phyloP scores from a whole-genome alignment of 2,113 vertebrate species.

The Eublepharis macularius region DNA sequence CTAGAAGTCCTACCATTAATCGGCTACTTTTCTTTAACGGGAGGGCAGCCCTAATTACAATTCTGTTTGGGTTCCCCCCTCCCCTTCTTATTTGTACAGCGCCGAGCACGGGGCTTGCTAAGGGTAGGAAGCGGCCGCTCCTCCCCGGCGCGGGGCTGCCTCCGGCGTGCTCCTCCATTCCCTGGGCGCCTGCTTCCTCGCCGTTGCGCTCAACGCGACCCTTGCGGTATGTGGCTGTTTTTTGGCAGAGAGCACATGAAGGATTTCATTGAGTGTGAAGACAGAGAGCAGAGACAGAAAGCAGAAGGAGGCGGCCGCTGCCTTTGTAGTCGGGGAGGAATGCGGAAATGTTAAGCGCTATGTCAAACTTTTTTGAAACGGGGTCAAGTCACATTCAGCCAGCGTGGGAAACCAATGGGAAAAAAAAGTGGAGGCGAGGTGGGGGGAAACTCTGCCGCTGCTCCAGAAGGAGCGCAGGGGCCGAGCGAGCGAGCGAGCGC shows the following conservation, averaged over 20 bases:
- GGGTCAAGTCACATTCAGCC: slow-evolving; percentile 98
- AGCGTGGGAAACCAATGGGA: slow-evolving; percentile 90
- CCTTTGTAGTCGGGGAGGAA: slow-evolving; percentile 98
- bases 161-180: slow-evolving; percentile 14
- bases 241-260: slow-evolving; percentile 84
- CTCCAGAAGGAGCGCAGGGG: slow-evolving; percentile 66
- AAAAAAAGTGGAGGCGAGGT: slow-evolving; percentile 49
- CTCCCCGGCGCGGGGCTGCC: not conserved
- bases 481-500: slow-evolving; percentile 16
- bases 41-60: too few relatives aligned
- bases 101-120: not conserved
- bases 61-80: too few relatives aligned
- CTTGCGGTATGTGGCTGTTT: slow-evolving; percentile 70
- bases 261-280: slow-evolving; percentile 86
- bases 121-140: slow-evolving; percentile 2
- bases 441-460: slow-evolving; percentile 38
- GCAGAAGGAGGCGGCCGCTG: slow-evolving; percentile 90
- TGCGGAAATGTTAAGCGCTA: slow-evolving; percentile 98
- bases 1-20: too few relatives aligned
- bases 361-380: slow-evolving; percentile 98
- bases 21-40: too few relatives aligned
- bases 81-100: slow-evolving; percentile 16
- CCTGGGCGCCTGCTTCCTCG: not conserved
- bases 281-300: slow-evolving; percentile 89
- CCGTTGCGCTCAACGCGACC: slow-evolving; percentile 67